These are phyloP conservation scores for Pollenia griseotomentosa DNA, from an alignment of 2,888 invertebrate species.

Conservation along the genomic window DNA sequence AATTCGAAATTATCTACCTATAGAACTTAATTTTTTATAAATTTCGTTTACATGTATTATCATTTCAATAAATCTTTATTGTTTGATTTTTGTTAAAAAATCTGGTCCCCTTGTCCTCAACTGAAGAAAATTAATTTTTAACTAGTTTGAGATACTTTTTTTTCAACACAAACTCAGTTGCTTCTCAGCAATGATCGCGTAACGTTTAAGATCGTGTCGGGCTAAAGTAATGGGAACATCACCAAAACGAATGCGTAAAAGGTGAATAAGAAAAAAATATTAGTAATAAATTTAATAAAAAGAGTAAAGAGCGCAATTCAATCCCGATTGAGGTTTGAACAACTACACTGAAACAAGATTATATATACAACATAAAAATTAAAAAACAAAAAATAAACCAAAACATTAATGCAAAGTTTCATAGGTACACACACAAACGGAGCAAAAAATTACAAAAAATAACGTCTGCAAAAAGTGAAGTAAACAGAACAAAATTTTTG, in stretches of 20 bases:
- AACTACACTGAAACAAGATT: conserved; percentile 31
- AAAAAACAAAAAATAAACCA: conserved; percentile 29
- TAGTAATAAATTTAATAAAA: conserved; percentile 13
- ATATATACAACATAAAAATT: not conserved
- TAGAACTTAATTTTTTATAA: too few relatives aligned
- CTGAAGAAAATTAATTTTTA: conserved; percentile 47
- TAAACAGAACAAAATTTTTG: conserved; percentile 41
- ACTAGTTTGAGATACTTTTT: conserved; percentile 59
- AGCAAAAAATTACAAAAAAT: conserved; percentile 27
- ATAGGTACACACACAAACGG: conserved; percentile 59
- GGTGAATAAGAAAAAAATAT: conserved; percentile 44
- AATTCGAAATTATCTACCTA: too few relatives aligned
- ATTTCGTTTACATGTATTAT: too few relatives aligned
- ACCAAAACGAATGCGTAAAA: conserved; percentile 48
- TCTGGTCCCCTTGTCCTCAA: conserved; percentile 10
- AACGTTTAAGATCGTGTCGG: conserved; percentile 47
- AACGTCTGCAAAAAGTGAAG: conserved; percentile 60
- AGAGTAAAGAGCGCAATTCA: conserved; percentile 60
- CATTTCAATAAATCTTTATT: too few relatives aligned
- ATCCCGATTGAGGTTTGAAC: conserved; percentile 55
- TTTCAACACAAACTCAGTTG: conserved; percentile 56
- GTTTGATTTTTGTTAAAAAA: not conserved
- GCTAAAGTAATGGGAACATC: conserved; percentile 31
- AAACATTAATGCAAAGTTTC: conserved; percentile 51
- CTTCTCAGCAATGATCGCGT: conserved; percentile 61